phyloP scores from a whole-genome alignment of 2,113 vertebrate genomes.

The Xiphophorus couchianus region DNA sequence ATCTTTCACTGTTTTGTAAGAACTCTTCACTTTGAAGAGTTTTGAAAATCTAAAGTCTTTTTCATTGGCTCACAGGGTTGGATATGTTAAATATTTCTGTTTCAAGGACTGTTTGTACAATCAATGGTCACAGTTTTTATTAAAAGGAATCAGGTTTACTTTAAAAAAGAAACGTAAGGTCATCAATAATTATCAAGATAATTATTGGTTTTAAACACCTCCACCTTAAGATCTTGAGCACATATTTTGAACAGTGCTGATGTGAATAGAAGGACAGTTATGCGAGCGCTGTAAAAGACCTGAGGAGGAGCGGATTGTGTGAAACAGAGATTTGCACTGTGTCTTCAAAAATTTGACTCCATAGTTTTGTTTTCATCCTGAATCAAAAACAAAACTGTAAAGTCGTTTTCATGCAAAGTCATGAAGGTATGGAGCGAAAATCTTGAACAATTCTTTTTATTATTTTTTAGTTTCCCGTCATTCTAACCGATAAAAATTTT shows the following conservation, averaged over 20 bases:
- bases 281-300: neutral
- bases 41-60: neutral
- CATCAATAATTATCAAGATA: neutral
- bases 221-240: neutral
- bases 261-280: neutral
- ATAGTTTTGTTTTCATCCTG: neutral
- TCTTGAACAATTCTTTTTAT: neutral
- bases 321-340: neutral
- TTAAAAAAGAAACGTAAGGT: neutral
- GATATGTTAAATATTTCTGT: neutral
- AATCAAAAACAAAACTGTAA: constrained; percentile 21
- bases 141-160: neutral
- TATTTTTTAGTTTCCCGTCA: neutral
- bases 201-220: neutral
- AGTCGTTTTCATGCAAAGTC: constrained; percentile 3
- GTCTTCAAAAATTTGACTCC: constrained; percentile 1
- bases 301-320: constrained; percentile 1
- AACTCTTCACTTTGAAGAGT: neutral
- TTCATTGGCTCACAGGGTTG: neutral
- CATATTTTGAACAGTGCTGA: neutral
- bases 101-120: constrained; percentile 1
- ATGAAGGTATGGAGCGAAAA: neutral
- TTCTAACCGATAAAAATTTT: neutral
- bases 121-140: neutral
- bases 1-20: neutral